Conservation (phyloP, 1,140 invertebrate genomes). For the Saxidomus purpurata region DNA sequence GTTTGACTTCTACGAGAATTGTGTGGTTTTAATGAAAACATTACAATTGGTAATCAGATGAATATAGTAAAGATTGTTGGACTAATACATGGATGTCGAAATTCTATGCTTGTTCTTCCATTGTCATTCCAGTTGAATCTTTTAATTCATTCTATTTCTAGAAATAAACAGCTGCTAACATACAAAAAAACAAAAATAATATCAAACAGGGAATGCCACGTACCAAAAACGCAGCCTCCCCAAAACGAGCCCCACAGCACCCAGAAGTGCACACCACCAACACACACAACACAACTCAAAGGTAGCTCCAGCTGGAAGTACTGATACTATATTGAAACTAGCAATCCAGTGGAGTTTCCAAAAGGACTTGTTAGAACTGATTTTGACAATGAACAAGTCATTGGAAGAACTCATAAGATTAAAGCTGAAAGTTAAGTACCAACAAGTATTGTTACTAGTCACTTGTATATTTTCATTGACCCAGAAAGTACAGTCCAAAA, state of each 20-base stretch:
- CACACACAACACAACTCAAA: too few relatives aligned
- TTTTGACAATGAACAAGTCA: constrained; percentile 50
- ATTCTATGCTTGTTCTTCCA: constrained; percentile 57
- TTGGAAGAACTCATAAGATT: constrained; percentile 58
- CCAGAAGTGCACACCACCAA: too few relatives aligned
- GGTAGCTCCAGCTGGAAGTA: constrained; percentile 32
- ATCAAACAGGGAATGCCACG: too few relatives aligned
- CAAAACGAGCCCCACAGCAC: too few relatives aligned
- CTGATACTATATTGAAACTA: neutral
- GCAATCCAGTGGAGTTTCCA: constrained; percentile 12
- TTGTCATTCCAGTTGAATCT: constrained; percentile 61
- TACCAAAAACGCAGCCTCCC: too few relatives aligned
- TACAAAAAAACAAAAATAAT: too few relatives aligned
- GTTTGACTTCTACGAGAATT: constrained; percentile 52
- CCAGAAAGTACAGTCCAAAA: constrained; percentile 10
- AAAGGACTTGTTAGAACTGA: constrained; percentile 39
- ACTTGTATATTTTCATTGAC: constrained; percentile 49
- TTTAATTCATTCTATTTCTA: constrained; percentile 58
- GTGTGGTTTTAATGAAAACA: constrained; percentile 16
- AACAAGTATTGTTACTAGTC: constrained; percentile 40
- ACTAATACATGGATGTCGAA: constrained; percentile 53
- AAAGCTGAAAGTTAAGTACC: constrained; percentile 50
- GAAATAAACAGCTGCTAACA: constrained; percentile 54
- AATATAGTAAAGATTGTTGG: constrained; percentile 44
- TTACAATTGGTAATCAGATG: neutral